Evolutionary conservation across 2,888 invertebrate genomes (phyloP).

Genomic region (Hymenopus coronatus): DNA sequence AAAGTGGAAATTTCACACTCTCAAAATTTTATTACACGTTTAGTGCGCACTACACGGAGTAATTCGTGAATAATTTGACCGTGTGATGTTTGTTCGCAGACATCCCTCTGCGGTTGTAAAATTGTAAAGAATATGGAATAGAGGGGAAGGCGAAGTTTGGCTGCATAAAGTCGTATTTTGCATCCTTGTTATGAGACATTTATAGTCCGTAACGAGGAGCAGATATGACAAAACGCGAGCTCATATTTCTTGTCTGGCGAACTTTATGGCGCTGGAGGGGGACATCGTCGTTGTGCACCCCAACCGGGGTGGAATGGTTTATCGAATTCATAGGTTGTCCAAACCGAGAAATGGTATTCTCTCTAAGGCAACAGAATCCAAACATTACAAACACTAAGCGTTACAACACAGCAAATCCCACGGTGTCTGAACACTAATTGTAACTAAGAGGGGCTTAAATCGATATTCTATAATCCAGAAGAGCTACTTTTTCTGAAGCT

Average conservation of each 20-base stretch:
- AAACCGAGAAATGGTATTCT: not conserved
- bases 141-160: not conserved
- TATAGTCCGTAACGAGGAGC: constrained; percentile 24
- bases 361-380: not conserved
- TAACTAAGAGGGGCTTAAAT: too few species aligned
- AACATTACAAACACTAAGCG: too few species aligned
- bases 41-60: too few species aligned
- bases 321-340: not conserved
- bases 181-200: constrained; percentile 23
- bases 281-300: not conserved
- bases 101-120: not conserved
- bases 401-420: too few species aligned
- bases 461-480: too few species aligned
- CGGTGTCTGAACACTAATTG: too few species aligned
- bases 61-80: not conserved
- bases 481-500: too few species aligned
- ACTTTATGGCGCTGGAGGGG: constrained; percentile 8
- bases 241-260: constrained; percentile 23
- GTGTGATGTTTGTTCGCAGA: not conserved
- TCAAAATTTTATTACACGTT: too few species aligned
- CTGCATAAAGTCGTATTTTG: constrained; percentile 4
- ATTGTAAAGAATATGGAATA: not conserved
- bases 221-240: constrained; percentile 24
- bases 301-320: not conserved
- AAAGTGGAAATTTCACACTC: too few species aligned